These are phyloP conservation scores for Galeopterus variegatus DNA, from an alignment of 2,113 vertebrate genomes.

Conservation along the genomic window DNA sequence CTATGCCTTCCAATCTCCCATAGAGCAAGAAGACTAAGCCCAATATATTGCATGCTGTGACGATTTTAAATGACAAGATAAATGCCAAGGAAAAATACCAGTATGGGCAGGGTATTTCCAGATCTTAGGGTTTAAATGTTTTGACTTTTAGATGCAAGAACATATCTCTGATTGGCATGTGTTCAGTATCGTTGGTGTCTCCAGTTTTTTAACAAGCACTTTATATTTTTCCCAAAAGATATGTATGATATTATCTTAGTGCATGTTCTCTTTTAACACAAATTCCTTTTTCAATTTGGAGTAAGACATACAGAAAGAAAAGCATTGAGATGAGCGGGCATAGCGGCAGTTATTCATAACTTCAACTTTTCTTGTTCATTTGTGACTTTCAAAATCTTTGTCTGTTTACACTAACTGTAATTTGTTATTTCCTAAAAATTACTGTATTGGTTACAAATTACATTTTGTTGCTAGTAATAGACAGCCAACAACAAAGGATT, in stretches of 20 bases:
- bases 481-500: background rate
- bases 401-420: background rate
- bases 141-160: slow-evolving; percentile 74
- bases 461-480: background rate
- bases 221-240: slow-evolving; percentile 33
- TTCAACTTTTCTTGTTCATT: background rate
- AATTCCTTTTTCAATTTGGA: background rate
- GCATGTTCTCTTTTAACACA: background rate
- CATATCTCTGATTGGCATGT: slow-evolving; percentile 66
- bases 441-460: background rate
- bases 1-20: background rate
- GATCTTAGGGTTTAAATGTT: slow-evolving; percentile 73
- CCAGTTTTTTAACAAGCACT: background rate
- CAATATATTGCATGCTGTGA: slow-evolving; percentile 65
- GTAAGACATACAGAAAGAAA: background rate
- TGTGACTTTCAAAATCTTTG: background rate
- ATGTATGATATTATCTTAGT: background rate
- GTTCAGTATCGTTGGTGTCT: slow-evolving; percentile 6
- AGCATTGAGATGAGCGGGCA: background rate
- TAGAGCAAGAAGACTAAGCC: slow-evolving; percentile 54
- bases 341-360: fast-evolving
- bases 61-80: slow-evolving; percentile 78
- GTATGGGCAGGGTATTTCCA: slow-evolving; percentile 57
- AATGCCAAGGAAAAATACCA: slow-evolving; percentile 58
- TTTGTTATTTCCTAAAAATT: background rate